Conservation (phyloP, 2,888 invertebrate genomes). For the Sesamia inferens region DNA sequence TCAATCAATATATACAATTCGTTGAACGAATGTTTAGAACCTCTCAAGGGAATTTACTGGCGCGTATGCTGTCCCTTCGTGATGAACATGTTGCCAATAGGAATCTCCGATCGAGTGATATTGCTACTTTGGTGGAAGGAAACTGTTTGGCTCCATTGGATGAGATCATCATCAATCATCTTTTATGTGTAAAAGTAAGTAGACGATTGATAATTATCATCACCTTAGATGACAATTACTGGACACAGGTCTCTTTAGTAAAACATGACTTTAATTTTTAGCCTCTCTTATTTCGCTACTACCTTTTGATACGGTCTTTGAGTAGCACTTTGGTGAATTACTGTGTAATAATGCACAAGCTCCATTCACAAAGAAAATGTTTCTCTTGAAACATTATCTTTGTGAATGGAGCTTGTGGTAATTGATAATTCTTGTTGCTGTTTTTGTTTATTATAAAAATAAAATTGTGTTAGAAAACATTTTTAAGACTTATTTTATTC, state of each 20-base stretch:
- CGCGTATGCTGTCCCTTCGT: constrained; percentile 91
- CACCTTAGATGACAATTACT: background rate
- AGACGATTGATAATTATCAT: background rate
- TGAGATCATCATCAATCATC: constrained; percentile 93
- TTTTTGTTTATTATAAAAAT: background rate
- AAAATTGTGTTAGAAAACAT: background rate
- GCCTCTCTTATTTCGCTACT: too few species aligned
- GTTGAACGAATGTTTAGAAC: constrained; percentile 91
- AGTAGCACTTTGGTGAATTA: background rate
- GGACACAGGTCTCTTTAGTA: background rate
- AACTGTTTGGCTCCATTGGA: constrained; percentile 93
- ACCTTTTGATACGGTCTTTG: background rate
- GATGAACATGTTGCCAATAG: constrained; percentile 93
- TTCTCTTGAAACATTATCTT: background rate
- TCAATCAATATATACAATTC: constrained; percentile 85
- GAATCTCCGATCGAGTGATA: constrained; percentile 92
- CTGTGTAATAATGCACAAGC: too few species aligned
- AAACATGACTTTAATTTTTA: background rate
- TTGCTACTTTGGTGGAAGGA: constrained; percentile 92
- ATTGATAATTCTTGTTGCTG: background rate
- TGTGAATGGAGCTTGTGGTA: background rate
- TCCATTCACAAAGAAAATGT: too few species aligned
- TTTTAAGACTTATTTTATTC: background rate
- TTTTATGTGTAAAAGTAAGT: constrained; percentile 92
- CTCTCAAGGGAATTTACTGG: constrained; percentile 91